Evolutionary conservation across 1,140 invertebrate genomes (phyloP), one percentile per base, ranked within the genome.

Genomic region (Nasonia vitripennis): DNA sequence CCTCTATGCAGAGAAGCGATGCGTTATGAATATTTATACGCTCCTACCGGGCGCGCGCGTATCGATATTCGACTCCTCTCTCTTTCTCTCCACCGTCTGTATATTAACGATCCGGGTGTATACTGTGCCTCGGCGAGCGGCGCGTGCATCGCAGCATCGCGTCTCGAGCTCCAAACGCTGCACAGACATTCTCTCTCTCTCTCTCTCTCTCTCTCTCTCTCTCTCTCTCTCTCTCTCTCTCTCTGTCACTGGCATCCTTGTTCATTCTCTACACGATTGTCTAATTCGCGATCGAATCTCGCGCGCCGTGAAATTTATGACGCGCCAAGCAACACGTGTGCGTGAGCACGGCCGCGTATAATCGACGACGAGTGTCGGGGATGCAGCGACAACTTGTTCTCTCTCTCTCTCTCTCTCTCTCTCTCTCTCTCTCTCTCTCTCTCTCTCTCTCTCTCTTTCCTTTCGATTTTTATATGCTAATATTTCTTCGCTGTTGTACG

Each of bases 1-100:
- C 87, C 87, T 87, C 87, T 87, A 87, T 87, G 78, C 77, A 81
- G 84, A 62, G 55, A 62, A 62, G 17, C 88, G 88, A 89, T 88
- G 87, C 88, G 85, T 87, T 87, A 87, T 89, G 88, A 89, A 90
- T 90, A 90, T 89, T 90, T 89, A 90, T 90, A 84, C 67, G 74
- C 73, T 68, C 70, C 67, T 81, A 67, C 55, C 45, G 31, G 31
- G 23, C 37, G 51, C 20, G 77, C 31, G 55, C 17, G 17, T 62
- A 74, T 80, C 84, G 78, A 85, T 68, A 80, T 77, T 74, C 23
- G 70, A 34, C 70, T 34, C 31, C 45, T 17, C 74, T 17, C 75
- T 31, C 6, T 11, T 23, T 31, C 34, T 37, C 5, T 37, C 34
- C 34, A 37, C 34, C 34, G 34, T 48, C 27, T 11, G 70, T 73